Evolutionary conservation across 2,888 invertebrate species (phyloP).

Genomic region (Cataglyphis cursor): DNA sequence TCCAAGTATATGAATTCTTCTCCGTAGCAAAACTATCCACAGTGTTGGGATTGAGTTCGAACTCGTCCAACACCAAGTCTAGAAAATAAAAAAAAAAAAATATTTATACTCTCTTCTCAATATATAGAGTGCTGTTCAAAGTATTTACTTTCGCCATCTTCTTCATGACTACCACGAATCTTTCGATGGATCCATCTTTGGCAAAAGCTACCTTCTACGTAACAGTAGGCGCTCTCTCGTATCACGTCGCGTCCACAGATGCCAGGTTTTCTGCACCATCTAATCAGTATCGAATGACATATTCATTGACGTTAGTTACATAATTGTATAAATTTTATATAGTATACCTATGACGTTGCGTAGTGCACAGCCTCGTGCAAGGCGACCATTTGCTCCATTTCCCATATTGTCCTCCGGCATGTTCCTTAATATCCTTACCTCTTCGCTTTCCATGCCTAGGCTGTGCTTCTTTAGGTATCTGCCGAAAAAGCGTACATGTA

Average conservation of each 20-base stretch:
- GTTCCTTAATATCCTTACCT: slow-evolving; percentile 78
- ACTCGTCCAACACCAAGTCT: slow-evolving; percentile 81
- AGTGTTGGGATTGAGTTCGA: slow-evolving; percentile 80
- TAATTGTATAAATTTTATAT: slow-evolving; percentile 6
- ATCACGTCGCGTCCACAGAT: slow-evolving; percentile 93
- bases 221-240: slow-evolving; percentile 95
- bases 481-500: slow-evolving; percentile 48
- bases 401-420: slow-evolving; percentile 88
- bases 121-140: background rate
- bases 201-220: slow-evolving; percentile 93
- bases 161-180: slow-evolving; percentile 82
- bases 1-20: slow-evolving; percentile 79
- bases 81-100: background rate
- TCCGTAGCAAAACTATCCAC: slow-evolving; percentile 77
- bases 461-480: slow-evolving; percentile 86
- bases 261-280: slow-evolving; percentile 91
- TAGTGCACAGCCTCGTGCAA: slow-evolving; percentile 93
- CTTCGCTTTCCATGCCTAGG: slow-evolving; percentile 83
- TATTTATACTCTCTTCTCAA: background rate
- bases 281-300: slow-evolving; percentile 15
- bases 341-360: slow-evolving; percentile 91
- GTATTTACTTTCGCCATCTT: slow-evolving; percentile 80
- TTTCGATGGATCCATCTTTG: slow-evolving; percentile 89
- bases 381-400: slow-evolving; percentile 95
- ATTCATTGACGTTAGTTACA: background rate